phyloP scores from a whole-genome alignment of 2,888 invertebrate species.

The Hipparchia semele region DNA sequence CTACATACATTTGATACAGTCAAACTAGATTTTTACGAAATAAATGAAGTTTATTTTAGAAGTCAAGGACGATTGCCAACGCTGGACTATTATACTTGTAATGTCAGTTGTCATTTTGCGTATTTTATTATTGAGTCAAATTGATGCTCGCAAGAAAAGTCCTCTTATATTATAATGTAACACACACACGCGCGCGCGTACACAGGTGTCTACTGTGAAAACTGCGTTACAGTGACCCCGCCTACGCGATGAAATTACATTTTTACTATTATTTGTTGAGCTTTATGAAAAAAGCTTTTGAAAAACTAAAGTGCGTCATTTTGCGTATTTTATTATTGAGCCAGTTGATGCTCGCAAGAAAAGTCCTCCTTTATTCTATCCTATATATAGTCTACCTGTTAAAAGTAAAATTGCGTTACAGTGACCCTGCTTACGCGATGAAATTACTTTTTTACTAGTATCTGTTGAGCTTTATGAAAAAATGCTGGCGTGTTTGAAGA shows the following conservation, averaged over 20 bases:
- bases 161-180: constrained; percentile 24
- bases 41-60: constrained; percentile 69
- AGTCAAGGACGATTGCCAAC: constrained; percentile 62
- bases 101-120: constrained; percentile 41
- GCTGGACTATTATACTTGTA: constrained; percentile 37
- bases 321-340: too few relatives aligned
- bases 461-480: constrained; percentile 21
- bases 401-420: too few relatives aligned
- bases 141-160: constrained; percentile 42
- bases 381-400: too few relatives aligned
- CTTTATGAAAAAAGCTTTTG: too few relatives aligned
- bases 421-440: too few relatives aligned
- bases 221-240: constrained; percentile 32
- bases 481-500: constrained; percentile 24
- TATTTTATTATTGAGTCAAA: constrained; percentile 47
- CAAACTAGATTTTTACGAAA: constrained; percentile 42
- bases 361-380: too few relatives aligned
- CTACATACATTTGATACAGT: constrained; percentile 47
- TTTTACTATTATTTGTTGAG: neutral
- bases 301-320: too few relatives aligned
- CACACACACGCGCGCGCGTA: neutral
- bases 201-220: constrained; percentile 24
- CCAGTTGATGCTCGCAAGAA: too few relatives aligned
- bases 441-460: neutral
- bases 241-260: constrained; percentile 20